phyloP scores from a whole-genome alignment of 2,888 invertebrate genomes.

The Megamerina dolium region DNA sequence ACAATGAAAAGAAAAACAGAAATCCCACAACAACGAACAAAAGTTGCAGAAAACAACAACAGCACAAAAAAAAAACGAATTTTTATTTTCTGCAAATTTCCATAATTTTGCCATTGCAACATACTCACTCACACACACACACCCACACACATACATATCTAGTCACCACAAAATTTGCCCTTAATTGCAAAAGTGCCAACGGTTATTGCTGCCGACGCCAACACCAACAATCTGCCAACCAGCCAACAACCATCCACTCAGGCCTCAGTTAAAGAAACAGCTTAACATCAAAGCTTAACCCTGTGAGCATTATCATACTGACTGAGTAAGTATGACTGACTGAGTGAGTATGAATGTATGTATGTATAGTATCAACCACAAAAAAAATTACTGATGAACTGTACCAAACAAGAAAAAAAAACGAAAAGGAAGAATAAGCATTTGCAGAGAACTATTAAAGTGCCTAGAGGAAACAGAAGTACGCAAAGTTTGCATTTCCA shows the following conservation, averaged over 20 bases:
- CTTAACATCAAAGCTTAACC: conserved; percentile 13
- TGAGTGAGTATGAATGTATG: too few relatives aligned
- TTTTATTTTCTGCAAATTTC: conserved; percentile 8
- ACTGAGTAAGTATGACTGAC: too few relatives aligned
- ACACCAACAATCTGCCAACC: not conserved
- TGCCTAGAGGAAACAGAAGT: not conserved
- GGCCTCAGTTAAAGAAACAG: not conserved
- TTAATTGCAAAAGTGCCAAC: conserved; percentile 28
- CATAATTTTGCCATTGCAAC: conserved; percentile 5
- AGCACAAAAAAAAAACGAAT: conserved; percentile 1
- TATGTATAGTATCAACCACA: too few relatives aligned
- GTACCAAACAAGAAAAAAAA: too few relatives aligned
- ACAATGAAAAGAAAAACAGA: not conserved
- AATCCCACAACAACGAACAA: not conserved
- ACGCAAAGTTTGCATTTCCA: not conserved
- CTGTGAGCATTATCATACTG: too few relatives aligned
- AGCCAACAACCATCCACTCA: not conserved
- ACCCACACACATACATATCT: not conserved
- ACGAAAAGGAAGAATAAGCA: too few relatives aligned
- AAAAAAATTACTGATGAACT: too few relatives aligned
- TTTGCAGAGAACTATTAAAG: not conserved
- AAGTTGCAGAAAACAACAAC: conserved; percentile 3
- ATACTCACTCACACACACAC: not conserved
- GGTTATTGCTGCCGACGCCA: conserved; percentile 16
- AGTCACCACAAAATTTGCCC: conserved; percentile 20